phyloP scores from a whole-genome alignment of 2,113 vertebrate genomes.

The Ceyx cyanopectus region DNA sequence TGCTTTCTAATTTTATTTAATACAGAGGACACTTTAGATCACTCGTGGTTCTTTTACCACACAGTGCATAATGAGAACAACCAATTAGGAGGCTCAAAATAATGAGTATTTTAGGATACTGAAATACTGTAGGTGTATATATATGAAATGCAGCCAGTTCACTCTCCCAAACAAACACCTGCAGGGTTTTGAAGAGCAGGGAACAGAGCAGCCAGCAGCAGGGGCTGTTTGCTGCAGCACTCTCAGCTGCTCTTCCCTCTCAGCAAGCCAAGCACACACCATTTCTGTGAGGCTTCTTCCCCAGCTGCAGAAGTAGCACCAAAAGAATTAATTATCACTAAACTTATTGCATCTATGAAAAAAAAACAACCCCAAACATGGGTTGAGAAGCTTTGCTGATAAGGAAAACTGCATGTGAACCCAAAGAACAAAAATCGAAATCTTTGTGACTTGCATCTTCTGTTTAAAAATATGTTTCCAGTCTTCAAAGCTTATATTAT shows the following conservation, averaged over 20 bases:
- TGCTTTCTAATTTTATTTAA: constrained; percentile 12
- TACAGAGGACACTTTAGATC: background rate
- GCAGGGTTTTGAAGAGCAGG: background rate
- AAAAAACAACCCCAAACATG: background rate
- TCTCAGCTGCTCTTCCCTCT: background rate
- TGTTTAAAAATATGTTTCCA: background rate
- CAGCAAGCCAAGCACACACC: background rate
- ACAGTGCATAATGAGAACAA: background rate
- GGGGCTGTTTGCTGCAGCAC: background rate
- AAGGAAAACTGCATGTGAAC: background rate
- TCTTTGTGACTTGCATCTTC: background rate
- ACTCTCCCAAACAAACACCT: background rate
- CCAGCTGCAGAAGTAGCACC: background rate
- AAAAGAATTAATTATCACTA: background rate
- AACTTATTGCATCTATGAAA: background rate
- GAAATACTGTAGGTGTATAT: background rate
- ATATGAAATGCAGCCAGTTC: background rate
- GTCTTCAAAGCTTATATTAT: background rate
- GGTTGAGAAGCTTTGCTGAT: background rate
- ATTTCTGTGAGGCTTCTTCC: background rate
- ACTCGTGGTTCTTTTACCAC: background rate
- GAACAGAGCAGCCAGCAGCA: background rate
- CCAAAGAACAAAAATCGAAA: background rate
- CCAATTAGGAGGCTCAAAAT: background rate
- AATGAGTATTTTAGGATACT: background rate